Evolutionary conservation across 64 coral and sea anemone genomes (phyloP), one percentile per base, ranked within the genome.

Genomic region (Anthopleura sola): DNA sequence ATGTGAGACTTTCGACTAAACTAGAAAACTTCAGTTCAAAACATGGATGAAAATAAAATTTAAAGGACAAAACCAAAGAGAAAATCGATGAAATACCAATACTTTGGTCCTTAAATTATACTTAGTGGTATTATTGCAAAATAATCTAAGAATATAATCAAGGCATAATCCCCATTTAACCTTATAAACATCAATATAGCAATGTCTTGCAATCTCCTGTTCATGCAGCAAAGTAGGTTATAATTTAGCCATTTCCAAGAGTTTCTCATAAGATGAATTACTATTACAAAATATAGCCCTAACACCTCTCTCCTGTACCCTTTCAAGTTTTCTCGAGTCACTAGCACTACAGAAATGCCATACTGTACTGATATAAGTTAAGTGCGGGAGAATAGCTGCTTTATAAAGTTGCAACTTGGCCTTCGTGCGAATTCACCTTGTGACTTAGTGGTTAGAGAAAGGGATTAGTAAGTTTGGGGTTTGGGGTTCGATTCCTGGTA

Each of bases 201-300:
- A 19, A 86, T 68, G 84, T 86, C 84, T 49, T 86, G 84, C 60
- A 68, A 60, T 28, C 84, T 29, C 64, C 84, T 86, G 49, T 86
- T 86, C n/a, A n/a, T n/a, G n/a, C 38, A 47, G 60, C 14, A 86
- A 49, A 12, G 84, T 86, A 56, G 84, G 16, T n/a, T n/a, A n/a
- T 86, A 86, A 19, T 74, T 68, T 66, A 21, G 84, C 84, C 29
- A 17, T 51, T 56, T 86, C 46, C 24, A 86, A 60, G 28, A 68
- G 84, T 64, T 86, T 64, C 44, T 64, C 54, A 74, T 86, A 86
- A 37, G 57, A 68, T 34, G 84, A 29, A 48, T 26, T n/a, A 16
- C 64, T 66, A 58, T 56, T 38, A 36, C 60, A 37, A 46, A 47
- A 86, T 24, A 66, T 36, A 36, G 84, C 84, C 60, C 56, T 86